Evolutionary conservation across 2,888 invertebrate species (phyloP).

Genomic region (Macrophya alboannulata): DNA sequence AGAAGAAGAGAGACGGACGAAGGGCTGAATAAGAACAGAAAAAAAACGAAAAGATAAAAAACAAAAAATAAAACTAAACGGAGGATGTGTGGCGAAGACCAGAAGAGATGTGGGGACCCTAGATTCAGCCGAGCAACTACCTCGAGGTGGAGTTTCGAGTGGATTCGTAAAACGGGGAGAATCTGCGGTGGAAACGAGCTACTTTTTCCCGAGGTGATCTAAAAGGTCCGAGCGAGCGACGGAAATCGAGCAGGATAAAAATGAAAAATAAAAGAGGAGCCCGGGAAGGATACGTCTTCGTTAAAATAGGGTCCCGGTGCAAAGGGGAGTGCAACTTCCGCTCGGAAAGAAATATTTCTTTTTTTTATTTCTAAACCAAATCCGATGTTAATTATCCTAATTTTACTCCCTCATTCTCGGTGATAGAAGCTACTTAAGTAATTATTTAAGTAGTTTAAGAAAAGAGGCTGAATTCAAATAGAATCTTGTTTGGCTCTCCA

Average conservation of each 20-base stretch:
- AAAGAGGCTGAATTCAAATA: conserved; percentile 8
- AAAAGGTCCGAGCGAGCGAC: conserved; percentile 32
- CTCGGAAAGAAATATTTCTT: background rate
- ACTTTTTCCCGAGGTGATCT: conserved; percentile 14
- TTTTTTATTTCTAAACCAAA: conserved; percentile 30
- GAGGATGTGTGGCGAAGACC: background rate
- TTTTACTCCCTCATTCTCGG: conserved; percentile 12
- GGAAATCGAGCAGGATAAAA: conserved; percentile 12
- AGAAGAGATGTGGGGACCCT: background rate
- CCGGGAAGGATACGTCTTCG: conserved; percentile 29
- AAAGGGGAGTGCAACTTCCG: no score
- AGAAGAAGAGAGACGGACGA: background rate
- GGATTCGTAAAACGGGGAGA: conserved; percentile 10
- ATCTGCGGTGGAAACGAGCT: background rate
- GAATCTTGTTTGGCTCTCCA: background rate
- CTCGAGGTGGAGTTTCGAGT: conserved; percentile 14
- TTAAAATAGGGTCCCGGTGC: background rate
- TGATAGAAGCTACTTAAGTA: conserved; percentile 22
- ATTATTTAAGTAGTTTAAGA: conserved; percentile 33
- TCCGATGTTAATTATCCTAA: conserved; percentile 29
- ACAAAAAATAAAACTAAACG: background rate
- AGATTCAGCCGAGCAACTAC: background rate
- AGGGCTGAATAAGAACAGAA: background rate
- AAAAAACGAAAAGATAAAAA: background rate
- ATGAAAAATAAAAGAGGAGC: background rate